Evolutionary conservation across 2,113 vertebrate genomes (phyloP), one percentile per base, ranked within the genome.

Genomic region (Tetrao urogallus): DNA sequence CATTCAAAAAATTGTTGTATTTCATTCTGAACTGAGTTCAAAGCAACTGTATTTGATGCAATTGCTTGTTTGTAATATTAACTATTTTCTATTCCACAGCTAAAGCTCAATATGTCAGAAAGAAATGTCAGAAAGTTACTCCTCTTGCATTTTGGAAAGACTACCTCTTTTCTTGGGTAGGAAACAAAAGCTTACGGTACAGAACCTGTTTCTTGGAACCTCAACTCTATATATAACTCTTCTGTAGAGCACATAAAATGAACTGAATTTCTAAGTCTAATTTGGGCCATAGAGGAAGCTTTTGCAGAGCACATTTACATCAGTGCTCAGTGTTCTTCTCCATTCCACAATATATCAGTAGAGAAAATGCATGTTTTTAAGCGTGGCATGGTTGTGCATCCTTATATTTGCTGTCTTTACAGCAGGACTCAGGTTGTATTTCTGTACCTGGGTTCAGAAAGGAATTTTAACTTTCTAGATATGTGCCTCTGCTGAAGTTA

Each of bases 111-210:
- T 73, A 61, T 65, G n/a, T 56, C 63, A 64, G 61, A 64, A 60
- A 61, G 43, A 45, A 64, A 64, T 38, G 11, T 48, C 36, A 24
- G 15, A 58, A 63, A 84, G 52, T 21, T 65, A 75, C 38, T 90
- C 32, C 30, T 74, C 52, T 72, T 61, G 80, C 16, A 14, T 52
- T 92, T 90, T 69, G 61, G 66, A 86, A 71, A 70, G 61, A 36
- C 52, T 43, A 24, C 40, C n/a, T 75, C 42, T 92, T 86, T 80
- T 76, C 50, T 73, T 43, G 4, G 8, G 24, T 36, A 38, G 70
- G 84, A 93, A 92, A 90, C 66, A 89, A 89, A 93, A 61, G 40
- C 42, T 76, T 63, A 43, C 67, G 60, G 32, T 83, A 67, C 19
- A 70, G 58, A 84, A 30, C 2, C 5, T 11, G 19, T 52, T 94